phyloP scores from a whole-genome alignment of 2,888 invertebrate species.

The Orthosia incerta region DNA sequence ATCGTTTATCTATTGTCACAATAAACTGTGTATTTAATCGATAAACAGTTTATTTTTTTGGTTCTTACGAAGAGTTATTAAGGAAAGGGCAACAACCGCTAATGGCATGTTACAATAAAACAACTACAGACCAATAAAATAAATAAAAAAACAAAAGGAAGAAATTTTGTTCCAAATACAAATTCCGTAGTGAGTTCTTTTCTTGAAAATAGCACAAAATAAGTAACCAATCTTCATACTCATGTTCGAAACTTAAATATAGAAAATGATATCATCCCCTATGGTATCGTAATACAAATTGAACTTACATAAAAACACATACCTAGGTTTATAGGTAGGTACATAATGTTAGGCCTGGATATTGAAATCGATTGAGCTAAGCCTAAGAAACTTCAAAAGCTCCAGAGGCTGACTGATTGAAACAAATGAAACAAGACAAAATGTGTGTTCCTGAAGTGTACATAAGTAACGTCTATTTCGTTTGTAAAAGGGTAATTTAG shows the following conservation, averaged over 20 bases:
- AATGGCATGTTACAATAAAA: too few relatives aligned
- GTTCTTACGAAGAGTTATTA: too few relatives aligned
- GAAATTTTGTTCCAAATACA: slow-evolving; percentile 2
- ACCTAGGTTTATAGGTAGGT: not conserved
- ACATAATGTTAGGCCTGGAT: slow-evolving; percentile 1
- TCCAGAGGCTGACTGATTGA: not conserved
- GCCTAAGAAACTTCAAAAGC: slow-evolving; percentile 1
- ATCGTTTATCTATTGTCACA: too few relatives aligned
- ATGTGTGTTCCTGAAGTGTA: slow-evolving; percentile 2
- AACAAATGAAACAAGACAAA: not conserved
- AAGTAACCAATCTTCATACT: slow-evolving; percentile 14
- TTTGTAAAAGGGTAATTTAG: not conserved
- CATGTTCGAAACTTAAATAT: slow-evolving; percentile 31
- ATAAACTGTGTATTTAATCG: too few relatives aligned
- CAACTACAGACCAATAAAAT: too few relatives aligned
- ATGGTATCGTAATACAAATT: slow-evolving; percentile 38
- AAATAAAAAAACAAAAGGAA: not conserved
- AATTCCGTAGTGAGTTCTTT: not conserved
- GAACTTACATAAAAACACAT: not conserved
- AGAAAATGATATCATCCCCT: slow-evolving; percentile 22
- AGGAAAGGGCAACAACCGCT: too few relatives aligned
- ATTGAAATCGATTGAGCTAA: not conserved
- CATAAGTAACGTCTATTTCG: not conserved
- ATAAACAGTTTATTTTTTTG: too few relatives aligned
- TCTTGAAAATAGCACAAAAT: slow-evolving; percentile 7